Percentiles rank a stretch among this genome's conserved stretches.
Conservation (phyloP, 2,797 vertebrate genomes). For the Sebastes nivosus region DNA sequence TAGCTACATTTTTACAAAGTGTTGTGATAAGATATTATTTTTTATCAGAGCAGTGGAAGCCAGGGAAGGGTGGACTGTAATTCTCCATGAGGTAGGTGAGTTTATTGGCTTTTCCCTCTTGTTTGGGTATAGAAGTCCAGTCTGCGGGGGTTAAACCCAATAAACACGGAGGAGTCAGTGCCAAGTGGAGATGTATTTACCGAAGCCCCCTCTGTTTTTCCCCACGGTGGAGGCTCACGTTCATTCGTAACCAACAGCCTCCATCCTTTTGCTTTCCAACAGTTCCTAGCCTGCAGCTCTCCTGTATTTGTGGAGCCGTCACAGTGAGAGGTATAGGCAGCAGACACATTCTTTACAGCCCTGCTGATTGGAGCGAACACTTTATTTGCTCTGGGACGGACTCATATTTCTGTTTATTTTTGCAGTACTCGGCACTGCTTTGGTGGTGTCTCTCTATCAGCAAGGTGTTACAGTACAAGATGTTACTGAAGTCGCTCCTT, state of each 20-base stretch:
- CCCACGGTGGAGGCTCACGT: constrained; percentile 37
- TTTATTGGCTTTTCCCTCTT: constrained; percentile 68
- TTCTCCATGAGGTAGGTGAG: constrained; percentile 34
- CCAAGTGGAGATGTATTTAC: constrained; percentile 60
- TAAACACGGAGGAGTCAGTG: constrained; percentile 52
- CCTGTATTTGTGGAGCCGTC: constrained; percentile 77
- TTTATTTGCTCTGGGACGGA: constrained; percentile 74
- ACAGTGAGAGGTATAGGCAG: constrained; percentile 67
- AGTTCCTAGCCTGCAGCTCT: constrained; percentile 64
- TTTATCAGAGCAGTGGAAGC: constrained; percentile 31
- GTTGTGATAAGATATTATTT: constrained; percentile 1
- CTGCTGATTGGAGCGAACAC: constrained; percentile 62
- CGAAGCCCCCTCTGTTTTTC: constrained; percentile 51
- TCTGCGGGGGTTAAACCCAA: constrained; percentile 64
- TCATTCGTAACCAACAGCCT: constrained; percentile 31
- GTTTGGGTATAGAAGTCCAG: constrained; percentile 54
- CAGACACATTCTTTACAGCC: constrained; percentile 69
- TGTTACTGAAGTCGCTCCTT: constrained; percentile 1
- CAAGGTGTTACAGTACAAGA: constrained; percentile 43
- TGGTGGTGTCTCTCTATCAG: constrained; percentile 34
- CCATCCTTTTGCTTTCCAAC: constrained; percentile 44
- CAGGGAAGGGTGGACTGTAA: constrained; percentile 18
- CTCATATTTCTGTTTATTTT: constrained; percentile 76
- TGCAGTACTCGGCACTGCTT: constrained; percentile 18
- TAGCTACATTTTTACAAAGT: background rate